Evolutionary conservation across 2,888 invertebrate species (phyloP).

Genomic region (Oligia latruncula): DNA sequence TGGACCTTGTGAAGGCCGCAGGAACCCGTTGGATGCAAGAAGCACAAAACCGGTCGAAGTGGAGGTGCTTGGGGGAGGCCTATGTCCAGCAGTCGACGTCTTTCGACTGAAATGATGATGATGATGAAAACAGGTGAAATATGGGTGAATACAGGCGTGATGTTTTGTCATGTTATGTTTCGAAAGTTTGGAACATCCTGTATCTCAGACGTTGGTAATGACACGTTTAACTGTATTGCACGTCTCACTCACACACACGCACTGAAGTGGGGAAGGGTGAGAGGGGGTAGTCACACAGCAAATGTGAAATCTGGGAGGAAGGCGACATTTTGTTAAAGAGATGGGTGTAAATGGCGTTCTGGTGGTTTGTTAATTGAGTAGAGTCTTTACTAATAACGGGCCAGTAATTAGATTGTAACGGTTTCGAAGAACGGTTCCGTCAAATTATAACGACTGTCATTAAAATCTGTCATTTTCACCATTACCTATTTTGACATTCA

Average conservation of each 20-base stretch:
- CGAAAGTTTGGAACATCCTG: slow-evolving; percentile 48
- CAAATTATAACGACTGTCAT: neutral
- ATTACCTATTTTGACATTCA: neutral
- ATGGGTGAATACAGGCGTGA: neutral
- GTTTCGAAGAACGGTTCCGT: neutral
- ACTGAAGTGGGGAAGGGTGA: slow-evolving; percentile 3
- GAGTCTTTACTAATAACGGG: slow-evolving; percentile 28
- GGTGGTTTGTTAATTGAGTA: slow-evolving; percentile 27
- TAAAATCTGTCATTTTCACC: neutral
- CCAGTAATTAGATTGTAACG: neutral
- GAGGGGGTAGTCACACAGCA: slow-evolving; percentile 12
- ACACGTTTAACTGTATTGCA: slow-evolving; percentile 76
- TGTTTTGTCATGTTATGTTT: neutral
- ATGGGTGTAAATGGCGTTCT: slow-evolving; percentile 31
- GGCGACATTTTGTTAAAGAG: slow-evolving; percentile 36
- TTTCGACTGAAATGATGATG: too few species aligned
- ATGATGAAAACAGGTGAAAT: neutral
- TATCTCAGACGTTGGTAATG: slow-evolving; percentile 74
- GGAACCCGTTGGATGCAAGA: too few species aligned
- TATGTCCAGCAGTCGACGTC: too few species aligned
- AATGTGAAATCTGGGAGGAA: slow-evolving; percentile 12
- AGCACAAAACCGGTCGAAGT: too few species aligned
- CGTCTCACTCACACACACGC: slow-evolving; percentile 56
- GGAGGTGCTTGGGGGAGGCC: too few species aligned
- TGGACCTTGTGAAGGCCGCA: too few species aligned